Base-by-base conservation (phyloP, 2,888 invertebrate genomes). In the Zeuzera pyrina region DNA sequence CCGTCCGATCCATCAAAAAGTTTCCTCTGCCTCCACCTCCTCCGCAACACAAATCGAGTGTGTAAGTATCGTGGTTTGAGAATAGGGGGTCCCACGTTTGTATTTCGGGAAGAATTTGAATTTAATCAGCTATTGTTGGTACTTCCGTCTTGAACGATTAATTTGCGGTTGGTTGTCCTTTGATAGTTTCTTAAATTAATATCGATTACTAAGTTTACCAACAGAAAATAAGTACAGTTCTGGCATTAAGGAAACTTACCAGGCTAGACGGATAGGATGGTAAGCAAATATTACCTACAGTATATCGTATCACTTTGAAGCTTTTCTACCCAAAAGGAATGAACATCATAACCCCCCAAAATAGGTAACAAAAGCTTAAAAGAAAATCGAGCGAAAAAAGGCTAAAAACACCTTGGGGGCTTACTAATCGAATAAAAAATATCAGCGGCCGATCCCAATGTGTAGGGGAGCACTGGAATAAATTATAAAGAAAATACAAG, bases 361-460 rank as follows among this genome's bases (percentile, higher is more conserved):
- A 73, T 76, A 81, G 79, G 79, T 79, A 81, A 83, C 81, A 81
- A 81, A n/a, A 78, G 79, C 81, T 77, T 77, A 69, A 78, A 84
- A 81, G 83, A 83, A 84, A 84, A 84, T 83, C 79, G 81, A 79
- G 73, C 83, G 81, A 83, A 83, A 84, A 84, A 84, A 81, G 81
- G 78, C 84, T 84, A 85, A 85, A 84, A 85, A 84, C 84, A 84
- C 84, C 84, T 84, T 77, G 71, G 84, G 84, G 84, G 84, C 79
- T 83, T 84, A 81, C 84, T 85, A 85, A 85, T 85, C 84, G 84
- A 85, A 85, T 85, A 85, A 85, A 85, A 81, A 85, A 85, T 85
- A 85, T 85, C 84, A 83, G 83, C 81, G 81, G 73, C 79, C 79
- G 74, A 81, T 79, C 79, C 74, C 77, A 73, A 76, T 76, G 77